Percentiles rank a stretch among this genome's conserved stretches.
phyloP scores from a whole-genome alignment of 2,797 vertebrate genomes.

The Hipposideros larvatus region DNA sequence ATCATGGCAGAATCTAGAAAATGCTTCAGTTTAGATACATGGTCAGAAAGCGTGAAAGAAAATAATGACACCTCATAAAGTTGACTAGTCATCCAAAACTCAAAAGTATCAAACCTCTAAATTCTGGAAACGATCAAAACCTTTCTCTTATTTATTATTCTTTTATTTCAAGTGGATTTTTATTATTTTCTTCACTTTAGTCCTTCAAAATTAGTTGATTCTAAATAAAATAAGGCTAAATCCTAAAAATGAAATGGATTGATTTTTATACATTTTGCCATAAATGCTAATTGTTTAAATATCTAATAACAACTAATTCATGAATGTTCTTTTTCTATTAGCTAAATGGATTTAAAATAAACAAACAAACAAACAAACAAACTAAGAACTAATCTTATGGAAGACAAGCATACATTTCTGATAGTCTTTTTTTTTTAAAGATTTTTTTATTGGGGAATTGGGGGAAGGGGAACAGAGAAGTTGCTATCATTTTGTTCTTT shows the following conservation, averaged over 20 bases:
- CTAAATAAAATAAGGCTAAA: not conserved
- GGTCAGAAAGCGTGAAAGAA: conserved; percentile 60
- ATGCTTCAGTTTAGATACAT: conserved; percentile 17
- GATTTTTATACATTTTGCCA: not conserved
- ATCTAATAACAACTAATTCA: not conserved
- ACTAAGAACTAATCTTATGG: not conserved
- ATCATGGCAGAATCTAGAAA: not conserved
- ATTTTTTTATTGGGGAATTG: too few species aligned
- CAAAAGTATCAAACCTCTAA: conserved; percentile 46
- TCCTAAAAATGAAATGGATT: not conserved
- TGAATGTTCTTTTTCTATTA: not conserved
- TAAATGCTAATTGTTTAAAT: not conserved
- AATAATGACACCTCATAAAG: conserved; percentile 64
- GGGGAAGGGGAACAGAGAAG: too few species aligned
- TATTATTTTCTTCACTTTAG: not conserved
- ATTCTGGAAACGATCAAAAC: conserved; percentile 43
- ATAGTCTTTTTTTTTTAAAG: not conserved
- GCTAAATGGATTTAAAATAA: not conserved
- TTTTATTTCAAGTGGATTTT: not conserved
- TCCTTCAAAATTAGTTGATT: not conserved
- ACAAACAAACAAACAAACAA: not conserved
- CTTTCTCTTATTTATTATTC: not conserved
- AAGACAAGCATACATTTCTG: not conserved
- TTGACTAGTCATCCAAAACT: conserved; percentile 62
- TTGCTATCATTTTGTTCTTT: too few species aligned